Conservation (phyloP, 2,888 invertebrate species). For the Tortricodes alternella region DNA sequence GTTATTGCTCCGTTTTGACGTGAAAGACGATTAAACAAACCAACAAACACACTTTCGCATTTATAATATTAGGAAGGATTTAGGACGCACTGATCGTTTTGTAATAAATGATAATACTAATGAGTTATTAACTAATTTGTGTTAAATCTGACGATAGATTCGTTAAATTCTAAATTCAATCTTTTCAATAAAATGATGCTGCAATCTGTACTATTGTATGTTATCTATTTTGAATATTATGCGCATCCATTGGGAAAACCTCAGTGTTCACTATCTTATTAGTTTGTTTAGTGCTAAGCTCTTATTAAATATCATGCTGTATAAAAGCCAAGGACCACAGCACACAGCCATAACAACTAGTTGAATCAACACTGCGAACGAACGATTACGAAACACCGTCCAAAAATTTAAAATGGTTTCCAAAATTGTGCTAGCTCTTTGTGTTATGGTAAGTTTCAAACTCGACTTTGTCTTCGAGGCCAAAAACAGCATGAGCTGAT, state of each 20-base stretch:
- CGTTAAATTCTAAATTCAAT: background rate
- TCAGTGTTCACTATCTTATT: constrained; percentile 45
- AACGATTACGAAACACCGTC: constrained; percentile 39
- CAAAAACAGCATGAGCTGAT: background rate
- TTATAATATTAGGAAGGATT: too few relatives aligned
- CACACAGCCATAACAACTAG: constrained; percentile 36
- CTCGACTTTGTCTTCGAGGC: background rate
- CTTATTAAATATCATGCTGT: constrained; percentile 52
- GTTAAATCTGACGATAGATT: too few relatives aligned
- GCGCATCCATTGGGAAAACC: constrained; percentile 68
- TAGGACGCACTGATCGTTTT: too few relatives aligned
- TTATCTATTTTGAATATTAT: constrained; percentile 57
- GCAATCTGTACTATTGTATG: constrained; percentile 42
- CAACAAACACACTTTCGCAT: too few relatives aligned
- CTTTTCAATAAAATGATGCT: constrained; percentile 30
- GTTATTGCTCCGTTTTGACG: too few relatives aligned
- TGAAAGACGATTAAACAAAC: too few relatives aligned
- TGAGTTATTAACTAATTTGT: too few relatives aligned
- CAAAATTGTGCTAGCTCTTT: constrained; percentile 58
- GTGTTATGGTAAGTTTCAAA: constrained; percentile 60
- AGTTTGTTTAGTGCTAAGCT: constrained; percentile 48
- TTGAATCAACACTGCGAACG: constrained; percentile 44
- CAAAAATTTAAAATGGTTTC: constrained; percentile 59
- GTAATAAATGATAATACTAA: too few relatives aligned
- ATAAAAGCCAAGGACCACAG: constrained; percentile 53